These are phyloP conservation scores for Sylvia borin DNA, from an alignment of 2,797 vertebrate species.

Conservation along the genomic window DNA sequence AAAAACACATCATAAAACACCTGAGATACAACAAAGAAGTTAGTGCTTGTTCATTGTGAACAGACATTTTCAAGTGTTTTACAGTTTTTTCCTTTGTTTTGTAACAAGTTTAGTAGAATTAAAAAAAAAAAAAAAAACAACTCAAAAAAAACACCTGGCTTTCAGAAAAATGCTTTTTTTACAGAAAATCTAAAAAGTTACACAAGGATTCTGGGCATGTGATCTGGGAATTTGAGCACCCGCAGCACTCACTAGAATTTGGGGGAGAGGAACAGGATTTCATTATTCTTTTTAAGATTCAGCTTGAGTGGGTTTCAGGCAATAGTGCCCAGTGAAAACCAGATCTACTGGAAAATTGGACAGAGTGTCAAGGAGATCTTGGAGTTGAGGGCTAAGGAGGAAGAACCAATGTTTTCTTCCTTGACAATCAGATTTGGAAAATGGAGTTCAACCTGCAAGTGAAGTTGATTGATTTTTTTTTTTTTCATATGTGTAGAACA, in stretches of 20 bases:
- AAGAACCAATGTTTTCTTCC: background rate
- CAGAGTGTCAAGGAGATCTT: background rate
- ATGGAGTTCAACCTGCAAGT: background rate
- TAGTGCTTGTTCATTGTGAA: background rate
- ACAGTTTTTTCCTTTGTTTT: constrained; percentile 27
- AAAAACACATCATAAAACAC: constrained; percentile 18
- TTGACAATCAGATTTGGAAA: background rate
- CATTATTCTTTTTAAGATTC: background rate
- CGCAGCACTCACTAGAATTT: background rate
- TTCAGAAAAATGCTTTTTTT: background rate
- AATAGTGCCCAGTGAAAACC: background rate
- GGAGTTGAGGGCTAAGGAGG: background rate
- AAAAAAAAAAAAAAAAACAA: background rate
- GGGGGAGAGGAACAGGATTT: background rate
- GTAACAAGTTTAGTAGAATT: constrained; percentile 16
- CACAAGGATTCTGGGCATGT: background rate
- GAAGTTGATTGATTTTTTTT: background rate
- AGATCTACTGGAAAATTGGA: background rate
- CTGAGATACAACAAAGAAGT: constrained; percentile 27
- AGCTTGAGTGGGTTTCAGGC: constrained; percentile 17
- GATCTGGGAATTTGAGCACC: background rate
- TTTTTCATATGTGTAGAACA: background rate
- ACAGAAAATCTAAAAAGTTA: background rate
- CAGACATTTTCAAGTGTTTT: constrained; percentile 4
- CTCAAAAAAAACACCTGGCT: background rate